Conservation (phyloP, 2,113 vertebrate species). For the Indri indri region DNA sequence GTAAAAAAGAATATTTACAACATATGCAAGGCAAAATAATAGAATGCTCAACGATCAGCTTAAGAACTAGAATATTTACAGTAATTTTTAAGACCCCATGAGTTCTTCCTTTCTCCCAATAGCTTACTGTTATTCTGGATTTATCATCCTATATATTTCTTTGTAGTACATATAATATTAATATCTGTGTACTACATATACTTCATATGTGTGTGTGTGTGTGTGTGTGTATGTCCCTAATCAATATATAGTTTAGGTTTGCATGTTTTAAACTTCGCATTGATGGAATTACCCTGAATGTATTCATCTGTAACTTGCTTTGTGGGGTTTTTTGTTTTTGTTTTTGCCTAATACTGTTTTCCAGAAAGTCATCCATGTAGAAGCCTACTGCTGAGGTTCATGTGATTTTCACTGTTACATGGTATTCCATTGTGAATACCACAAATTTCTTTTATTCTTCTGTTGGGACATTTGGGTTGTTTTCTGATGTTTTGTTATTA, state of each 20-base stretch:
- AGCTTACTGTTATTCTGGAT: neutral
- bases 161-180: neutral
- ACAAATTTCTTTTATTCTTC: no score
- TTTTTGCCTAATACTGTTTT: neutral
- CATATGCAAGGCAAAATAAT: neutral
- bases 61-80: neutral
- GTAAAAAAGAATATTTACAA: neutral
- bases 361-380: neutral
- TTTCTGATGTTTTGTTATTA: neutral
- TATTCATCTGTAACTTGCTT: neutral
- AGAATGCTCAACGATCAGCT: neutral
- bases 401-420: neutral
- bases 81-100: neutral
- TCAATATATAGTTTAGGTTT: neutral
- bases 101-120: neutral
- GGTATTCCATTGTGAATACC: neutral
- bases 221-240: neutral
- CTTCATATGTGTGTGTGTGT: neutral
- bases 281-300: neutral
- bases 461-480: neutral
- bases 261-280: neutral
- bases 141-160: neutral
- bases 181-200: neutral
- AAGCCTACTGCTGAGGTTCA: neutral
- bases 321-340: no score